phyloP scores from a whole-genome alignment of 2,113 vertebrate genomes.

The Percopsis transmontana region DNA sequence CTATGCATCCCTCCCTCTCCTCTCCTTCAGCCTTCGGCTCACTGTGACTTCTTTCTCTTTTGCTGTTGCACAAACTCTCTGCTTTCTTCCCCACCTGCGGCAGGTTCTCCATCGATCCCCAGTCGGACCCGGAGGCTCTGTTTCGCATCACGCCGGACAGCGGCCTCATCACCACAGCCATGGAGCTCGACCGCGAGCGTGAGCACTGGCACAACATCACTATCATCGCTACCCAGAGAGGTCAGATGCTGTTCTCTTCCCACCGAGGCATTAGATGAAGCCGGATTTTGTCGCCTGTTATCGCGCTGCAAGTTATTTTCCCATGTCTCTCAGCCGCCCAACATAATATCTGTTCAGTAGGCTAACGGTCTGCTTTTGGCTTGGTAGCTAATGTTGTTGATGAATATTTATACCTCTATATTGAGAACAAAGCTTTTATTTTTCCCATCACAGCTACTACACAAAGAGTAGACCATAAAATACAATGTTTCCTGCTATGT shows the following conservation, averaged over 20 bases:
- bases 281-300: no score
- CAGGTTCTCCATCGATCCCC: slow-evolving; percentile 88
- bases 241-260: slow-evolving; percentile 69
- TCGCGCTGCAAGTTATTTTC: no score
- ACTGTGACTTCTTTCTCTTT: slow-evolving; percentile 6
- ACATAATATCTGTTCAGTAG: no score
- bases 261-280: neutral
- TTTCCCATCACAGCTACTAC: no score
- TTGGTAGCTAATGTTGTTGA: no score
- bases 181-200: slow-evolving; percentile 85
- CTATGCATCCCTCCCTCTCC: neutral
- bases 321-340: no score
- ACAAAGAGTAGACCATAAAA: no score
- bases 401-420: no score
- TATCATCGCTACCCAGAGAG: slow-evolving; percentile 86
- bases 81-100: slow-evolving; percentile 30
- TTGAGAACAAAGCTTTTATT: no score
- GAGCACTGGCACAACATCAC: slow-evolving; percentile 88
- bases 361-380: no score
- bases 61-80: slow-evolving; percentile 1
- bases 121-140: slow-evolving; percentile 85
- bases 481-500: no score
- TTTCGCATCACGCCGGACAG: slow-evolving; percentile 86
- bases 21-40: neutral
- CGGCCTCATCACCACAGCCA: slow-evolving; percentile 84